Conservation (phyloP, 2,113 vertebrate genomes). For the Aptenodytes patagonicus region DNA sequence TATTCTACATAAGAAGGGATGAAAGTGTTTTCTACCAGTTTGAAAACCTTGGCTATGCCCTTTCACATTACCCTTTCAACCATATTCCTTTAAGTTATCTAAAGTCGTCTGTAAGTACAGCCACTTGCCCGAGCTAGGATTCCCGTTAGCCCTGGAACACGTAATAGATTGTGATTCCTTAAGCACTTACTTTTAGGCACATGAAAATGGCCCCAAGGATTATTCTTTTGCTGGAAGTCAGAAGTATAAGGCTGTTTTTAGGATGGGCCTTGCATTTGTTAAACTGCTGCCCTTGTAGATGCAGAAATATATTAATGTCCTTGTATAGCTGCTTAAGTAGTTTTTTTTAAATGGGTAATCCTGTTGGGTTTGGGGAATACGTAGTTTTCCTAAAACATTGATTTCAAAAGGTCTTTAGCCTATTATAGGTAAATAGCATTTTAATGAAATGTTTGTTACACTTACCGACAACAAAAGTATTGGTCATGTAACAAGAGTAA, state of each 20-base stretch:
- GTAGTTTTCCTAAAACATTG: not conserved
- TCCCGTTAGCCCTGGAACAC: not conserved
- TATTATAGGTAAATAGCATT: slow-evolving; percentile 37
- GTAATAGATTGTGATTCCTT: not conserved
- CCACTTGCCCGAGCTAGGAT: not conserved
- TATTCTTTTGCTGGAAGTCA: not conserved
- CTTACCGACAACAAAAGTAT: slow-evolving; percentile 21
- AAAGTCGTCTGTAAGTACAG: not conserved
- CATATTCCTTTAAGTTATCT: not conserved
- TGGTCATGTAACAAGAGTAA: slow-evolving; percentile 29
- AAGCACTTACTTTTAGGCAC: not conserved
- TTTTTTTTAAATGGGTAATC: not conserved
- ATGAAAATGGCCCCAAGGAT: not conserved
- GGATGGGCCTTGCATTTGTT: not conserved
- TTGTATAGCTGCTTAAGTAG: not conserved
- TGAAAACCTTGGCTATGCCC: not conserved
- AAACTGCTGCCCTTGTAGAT: not conserved
- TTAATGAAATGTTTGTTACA: slow-evolving; percentile 49
- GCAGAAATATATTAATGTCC: not conserved
- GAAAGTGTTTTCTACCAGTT: not conserved
- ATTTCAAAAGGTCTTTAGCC: slow-evolving; percentile 49
- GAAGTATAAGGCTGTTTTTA: not conserved
- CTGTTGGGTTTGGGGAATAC: not conserved
- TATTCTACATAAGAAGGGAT: not conserved
- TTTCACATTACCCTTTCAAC: not conserved